phyloP scores from a whole-genome alignment of 2,888 invertebrate species.

The Tenthredo scrophulariae region DNA sequence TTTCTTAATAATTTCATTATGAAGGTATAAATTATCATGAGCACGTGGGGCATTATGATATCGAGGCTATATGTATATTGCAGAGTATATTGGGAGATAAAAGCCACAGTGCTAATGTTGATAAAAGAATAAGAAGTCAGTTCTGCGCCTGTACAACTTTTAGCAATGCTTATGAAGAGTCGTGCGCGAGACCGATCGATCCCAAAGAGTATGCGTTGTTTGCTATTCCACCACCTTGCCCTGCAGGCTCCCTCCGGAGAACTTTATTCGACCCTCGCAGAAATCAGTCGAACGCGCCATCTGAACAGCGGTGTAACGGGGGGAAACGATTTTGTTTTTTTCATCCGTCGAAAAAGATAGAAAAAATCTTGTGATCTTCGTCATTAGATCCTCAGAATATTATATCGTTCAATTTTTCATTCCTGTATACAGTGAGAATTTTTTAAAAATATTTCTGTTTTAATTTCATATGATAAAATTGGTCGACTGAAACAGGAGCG shows the following conservation, averaged over 20 bases:
- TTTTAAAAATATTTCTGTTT: background rate
- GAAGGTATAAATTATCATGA: background rate
- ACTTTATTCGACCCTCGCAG: conserved; percentile 19
- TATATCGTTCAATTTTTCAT: background rate
- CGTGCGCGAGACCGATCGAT: conserved; percentile 47
- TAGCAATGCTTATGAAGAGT: conserved; percentile 18
- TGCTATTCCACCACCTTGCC: conserved; percentile 29
- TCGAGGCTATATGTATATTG: background rate
- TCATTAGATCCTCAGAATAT: background rate
- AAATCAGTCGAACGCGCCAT: conserved; percentile 40
- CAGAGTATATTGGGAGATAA: background rate
- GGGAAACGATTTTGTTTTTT: background rate
- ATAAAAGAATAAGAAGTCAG: conserved; percentile 1
- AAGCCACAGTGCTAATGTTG: background rate
- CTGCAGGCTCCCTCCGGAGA: background rate
- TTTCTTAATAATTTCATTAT: background rate
- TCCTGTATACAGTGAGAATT: background rate
- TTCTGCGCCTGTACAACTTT: conserved; percentile 42
- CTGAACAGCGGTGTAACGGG: conserved; percentile 24
- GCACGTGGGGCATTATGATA: background rate
- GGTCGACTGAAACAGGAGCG: background rate
- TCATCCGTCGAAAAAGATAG: background rate
- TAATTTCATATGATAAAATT: background rate
- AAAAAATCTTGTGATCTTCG: background rate
- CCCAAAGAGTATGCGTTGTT: conserved; percentile 49